Percentiles rank a stretch among this genome's conserved stretches.
These are phyloP conservation scores for Acanthopleura granulata DNA, from an alignment of 2,888 invertebrate species.

Conservation along the genomic window DNA sequence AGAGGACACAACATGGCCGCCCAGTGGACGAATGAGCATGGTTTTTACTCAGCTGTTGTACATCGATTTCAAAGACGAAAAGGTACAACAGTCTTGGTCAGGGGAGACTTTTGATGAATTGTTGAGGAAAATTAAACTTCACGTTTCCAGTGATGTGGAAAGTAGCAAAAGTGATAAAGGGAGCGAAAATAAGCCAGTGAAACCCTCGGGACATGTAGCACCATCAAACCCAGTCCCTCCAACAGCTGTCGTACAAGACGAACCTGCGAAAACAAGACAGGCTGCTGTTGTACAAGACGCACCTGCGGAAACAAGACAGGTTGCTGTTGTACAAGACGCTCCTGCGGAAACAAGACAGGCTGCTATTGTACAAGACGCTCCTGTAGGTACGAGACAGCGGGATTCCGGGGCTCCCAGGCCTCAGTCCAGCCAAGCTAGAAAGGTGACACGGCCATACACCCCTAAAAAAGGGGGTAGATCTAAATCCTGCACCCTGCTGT, in stretches of 20 bases:
- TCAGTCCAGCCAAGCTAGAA: too few relatives aligned
- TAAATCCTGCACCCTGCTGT: too few relatives aligned
- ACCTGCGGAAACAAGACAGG: neutral
- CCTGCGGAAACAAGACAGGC: neutral
- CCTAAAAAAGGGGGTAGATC: too few relatives aligned
- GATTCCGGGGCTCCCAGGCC: too few relatives aligned
- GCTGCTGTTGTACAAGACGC: constrained; percentile 7
- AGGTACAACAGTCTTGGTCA: constrained; percentile 43
- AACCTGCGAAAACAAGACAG: neutral
- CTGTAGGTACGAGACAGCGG: neutral
- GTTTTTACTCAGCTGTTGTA: constrained; percentile 60
- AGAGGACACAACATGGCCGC: constrained; percentile 64
- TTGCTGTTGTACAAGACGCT: constrained; percentile 9
- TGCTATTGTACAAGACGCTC: constrained; percentile 7
- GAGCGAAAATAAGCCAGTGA: constrained; percentile 23
- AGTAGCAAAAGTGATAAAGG: neutral
- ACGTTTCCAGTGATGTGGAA: neutral
- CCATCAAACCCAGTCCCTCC: constrained; percentile 17
- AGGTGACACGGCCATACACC: too few relatives aligned
- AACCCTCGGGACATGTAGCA: neutral
- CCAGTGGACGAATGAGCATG: constrained; percentile 65
- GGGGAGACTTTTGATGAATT: constrained; percentile 51
- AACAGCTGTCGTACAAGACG: neutral
- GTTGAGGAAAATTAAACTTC: constrained; percentile 33
- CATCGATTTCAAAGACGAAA: constrained; percentile 51